Evolutionary conservation across 2,888 invertebrate species (phyloP), one percentile per base, ranked within the genome.

Genomic region (Chirona hameri): DNA sequence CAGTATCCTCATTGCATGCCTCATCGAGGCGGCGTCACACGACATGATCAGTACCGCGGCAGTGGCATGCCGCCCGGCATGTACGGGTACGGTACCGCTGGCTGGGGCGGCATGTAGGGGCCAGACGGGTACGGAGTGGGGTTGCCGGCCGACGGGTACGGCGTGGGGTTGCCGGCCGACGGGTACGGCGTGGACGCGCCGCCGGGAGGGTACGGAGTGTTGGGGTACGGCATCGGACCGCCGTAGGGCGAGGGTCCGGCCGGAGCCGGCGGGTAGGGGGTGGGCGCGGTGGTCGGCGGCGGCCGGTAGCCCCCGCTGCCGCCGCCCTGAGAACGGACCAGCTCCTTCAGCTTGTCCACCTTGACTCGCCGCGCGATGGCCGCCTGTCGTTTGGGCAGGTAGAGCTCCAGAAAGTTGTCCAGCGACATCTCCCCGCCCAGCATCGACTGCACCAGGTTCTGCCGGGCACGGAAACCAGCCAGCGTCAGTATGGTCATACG

Each of bases 291-390:
- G 52, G 18, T 48, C 55, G 76, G 72, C n/a, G 81, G 72, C 52
- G 76, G 72, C 31, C 79, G 83, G n/a, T 55, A 80, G 14, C 39
- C 48, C 29, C 55, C 48, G n/a, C 81, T 21, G 57, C 83, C 79
- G 48, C 80, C 83, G 15, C 79, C 79, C 72, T n/a, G n/a, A 0
- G 81, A 82, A 15, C 84, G 83, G 9, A 86, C 84, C 48, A 86
- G 84, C 84, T 90, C 90, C 82, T 92, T 90, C 93, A 99, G 93
- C 90, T 98, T 98, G 85, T 99, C 98, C 0, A 95, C 93, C 90
- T 98, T 98, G 18, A 98, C 93, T 87, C 95, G 93, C 81, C 97
- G 91, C 84, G 93, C 87, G 87, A 96, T 95, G 90, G 94, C 93
- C 65, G 91, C 87, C 86, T 92, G 92, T 79, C 98, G 91, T 84